Evolutionary conservation across 2,888 invertebrate species (phyloP), one percentile per base, ranked within the genome.

Genomic region (Halocaridina rubra): DNA sequence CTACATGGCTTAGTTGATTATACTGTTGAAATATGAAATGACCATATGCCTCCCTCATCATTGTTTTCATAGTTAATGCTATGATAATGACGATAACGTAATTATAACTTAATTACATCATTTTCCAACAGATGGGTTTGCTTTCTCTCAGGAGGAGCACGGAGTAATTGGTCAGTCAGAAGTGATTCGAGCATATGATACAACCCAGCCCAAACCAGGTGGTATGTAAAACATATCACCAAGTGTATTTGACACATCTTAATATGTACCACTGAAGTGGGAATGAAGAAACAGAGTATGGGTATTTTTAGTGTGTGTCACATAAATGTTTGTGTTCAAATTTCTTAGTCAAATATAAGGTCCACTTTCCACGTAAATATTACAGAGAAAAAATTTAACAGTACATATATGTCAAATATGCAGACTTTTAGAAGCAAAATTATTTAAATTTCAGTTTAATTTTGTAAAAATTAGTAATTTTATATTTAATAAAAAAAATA

Each of bases 91-190:
- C 53, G 13, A n/a, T 16, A 53, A n/a, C 53, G 13, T 53, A 0
- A n/a, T 53, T 53, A 16, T 1, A 53, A 16, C 16, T 53, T 53
- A 46, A 16, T 4, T 19, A 13, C 22, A 32, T 75, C 16, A 8
- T 24, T 1, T 53, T 74, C 53, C 59, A 30, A n/a, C 88, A 88
- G 88, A 88, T 89, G 91, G 91, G 91, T 92, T 90, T 84, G 90
- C 89, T 89, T 99, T 99, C 93, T 99, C 98, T 67, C 99, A 99
- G 95, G 99, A 99, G 92, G 99, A 99, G 92, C 96, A 97, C 90
- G 98, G 98, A 89, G 96, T 95, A 90, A 96, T 99, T 88, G 95
- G 97, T 77, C 96, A 98, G 92, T 95, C 97, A 89, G 97, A 96
- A 90, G 95, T 98, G 91, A 98, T 99, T 91, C 94, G 98, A 91